Base-by-base conservation (phyloP, 2,797 vertebrate species). In the Buceros bicornis region DNA sequence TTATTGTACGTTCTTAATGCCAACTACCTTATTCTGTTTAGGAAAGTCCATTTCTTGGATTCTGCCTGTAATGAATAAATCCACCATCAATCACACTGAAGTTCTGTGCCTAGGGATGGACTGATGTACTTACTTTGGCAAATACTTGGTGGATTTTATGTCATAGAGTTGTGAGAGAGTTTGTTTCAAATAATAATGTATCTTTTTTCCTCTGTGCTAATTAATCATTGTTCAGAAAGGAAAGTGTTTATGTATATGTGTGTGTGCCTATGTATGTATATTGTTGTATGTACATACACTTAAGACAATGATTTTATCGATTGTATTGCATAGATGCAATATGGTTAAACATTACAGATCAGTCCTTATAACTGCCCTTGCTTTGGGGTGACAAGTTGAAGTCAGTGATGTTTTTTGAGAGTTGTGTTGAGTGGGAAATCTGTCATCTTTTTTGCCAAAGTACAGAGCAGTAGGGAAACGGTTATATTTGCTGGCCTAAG, bases 251-350 rank as follows among this genome's bases (percentile, higher is more conserved):
- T 43, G 3, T 16, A 4, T 7, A 5, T 45, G 7, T 37, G 3
- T 21, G 10, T 24, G 15, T 77, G 8, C 35, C 4, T 60, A 1
- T 8, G 1, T 54, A 1, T 15, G 1, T 47, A 2, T 45, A 1
- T 3, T 56, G 5, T 19, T 54, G 5, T 51, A 11, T 16, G 13
- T 29, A 26, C 10, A 13, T 53, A 11, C 51, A 28, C 25, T 6
- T 60, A 12, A 40, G 33, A 20, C 8, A 31, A 67, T 69, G 3
- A 26, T 54, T 81, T 82, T 53, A 48, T 61, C 15, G 29, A 5
- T 58, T n/a, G 11, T 47, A 50, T 11, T 86, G 18, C 42, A 20
- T 21, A 74, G 76, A 65, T 92, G 14, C 42, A 65, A 73, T 70
- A 92, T 58, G 60, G 8, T 6, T 47, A 65, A 92, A 31, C 47